These are phyloP conservation scores for Mesaphorura yosii DNA, from an alignment of 1,140 invertebrate species.

Conservation along the genomic window DNA sequence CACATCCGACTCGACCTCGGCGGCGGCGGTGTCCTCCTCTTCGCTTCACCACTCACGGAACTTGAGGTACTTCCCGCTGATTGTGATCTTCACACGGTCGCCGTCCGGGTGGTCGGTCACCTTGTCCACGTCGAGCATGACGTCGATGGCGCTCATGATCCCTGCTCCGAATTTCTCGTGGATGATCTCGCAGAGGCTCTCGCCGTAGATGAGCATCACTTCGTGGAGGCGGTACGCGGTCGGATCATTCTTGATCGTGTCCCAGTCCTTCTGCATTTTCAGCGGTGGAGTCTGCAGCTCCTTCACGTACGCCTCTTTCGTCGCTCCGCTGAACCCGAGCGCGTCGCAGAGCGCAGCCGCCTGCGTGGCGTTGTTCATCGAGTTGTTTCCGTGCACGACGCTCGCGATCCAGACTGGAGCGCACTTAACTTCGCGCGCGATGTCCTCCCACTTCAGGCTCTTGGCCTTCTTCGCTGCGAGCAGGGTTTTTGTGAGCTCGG, in stretches of 20 bases:
- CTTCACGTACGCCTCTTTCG: constrained; percentile 23
- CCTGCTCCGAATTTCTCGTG: constrained; percentile 38
- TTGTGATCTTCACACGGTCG: constrained; percentile 34
- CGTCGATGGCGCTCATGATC: constrained; percentile 38
- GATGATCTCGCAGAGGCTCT: constrained; percentile 35
- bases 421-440: constrained; percentile 30
- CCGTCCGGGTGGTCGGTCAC: constrained; percentile 30
- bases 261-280: constrained; percentile 19
- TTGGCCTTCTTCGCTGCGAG: constrained; percentile 15
- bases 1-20: too few species aligned
- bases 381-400: constrained; percentile 34
- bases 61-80: constrained; percentile 35
- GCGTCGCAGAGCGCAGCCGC: constrained; percentile 16
- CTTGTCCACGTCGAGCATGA: constrained; percentile 33
- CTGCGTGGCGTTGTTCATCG: constrained; percentile 9
- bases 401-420: constrained; percentile 34
- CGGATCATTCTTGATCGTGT: constrained; percentile 32
- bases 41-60: too few species aligned
- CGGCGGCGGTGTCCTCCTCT: too few species aligned
- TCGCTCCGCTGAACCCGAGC: constrained; percentile 6
- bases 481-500: background rate
- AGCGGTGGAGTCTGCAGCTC: constrained; percentile 10
- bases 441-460: constrained; percentile 32
- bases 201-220: constrained; percentile 34
- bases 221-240: constrained; percentile 34